phyloP scores from a whole-genome alignment of 2,888 invertebrate species.

The Caenorhabditis angaria region DNA sequence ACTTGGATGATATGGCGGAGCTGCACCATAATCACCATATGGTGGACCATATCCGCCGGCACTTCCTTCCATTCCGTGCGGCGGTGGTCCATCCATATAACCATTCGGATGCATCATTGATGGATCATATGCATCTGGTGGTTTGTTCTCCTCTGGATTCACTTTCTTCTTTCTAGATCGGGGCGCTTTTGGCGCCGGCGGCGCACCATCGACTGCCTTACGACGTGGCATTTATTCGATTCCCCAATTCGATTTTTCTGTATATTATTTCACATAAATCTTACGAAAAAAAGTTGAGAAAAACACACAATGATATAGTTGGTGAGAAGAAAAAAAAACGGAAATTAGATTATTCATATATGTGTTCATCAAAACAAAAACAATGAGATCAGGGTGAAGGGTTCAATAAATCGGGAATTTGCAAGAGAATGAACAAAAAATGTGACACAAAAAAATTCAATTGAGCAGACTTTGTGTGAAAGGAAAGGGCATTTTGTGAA shows the following conservation, averaged over 20 bases:
- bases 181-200: conserved; percentile 45
- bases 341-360: not conserved
- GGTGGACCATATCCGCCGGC: conserved; percentile 12
- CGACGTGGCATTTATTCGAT: conserved; percentile 52
- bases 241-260: not conserved
- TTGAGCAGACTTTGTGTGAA: not conserved
- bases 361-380: not conserved
- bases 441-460: not conserved
- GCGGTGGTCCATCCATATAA: conserved; percentile 45
- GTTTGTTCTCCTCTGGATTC: conserved; percentile 42
- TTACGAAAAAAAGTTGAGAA: too few relatives aligned
- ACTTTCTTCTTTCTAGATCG: conserved; percentile 57
- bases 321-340: not conserved
- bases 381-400: not conserved
- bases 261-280: too few relatives aligned
- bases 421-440: not conserved
- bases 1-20: conserved; percentile 11
- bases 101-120: conserved; percentile 28
- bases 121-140: conserved; percentile 41
- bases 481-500: not conserved
- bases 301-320: conserved; percentile 11
- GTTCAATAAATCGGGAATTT: too few relatives aligned
- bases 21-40: conserved; percentile 16
- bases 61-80: conserved; percentile 18
- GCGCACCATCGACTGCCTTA: conserved; percentile 47